These are phyloP conservation scores for Hymenopus coronatus DNA, from an alignment of 2,888 invertebrate genomes.

Conservation along the genomic window DNA sequence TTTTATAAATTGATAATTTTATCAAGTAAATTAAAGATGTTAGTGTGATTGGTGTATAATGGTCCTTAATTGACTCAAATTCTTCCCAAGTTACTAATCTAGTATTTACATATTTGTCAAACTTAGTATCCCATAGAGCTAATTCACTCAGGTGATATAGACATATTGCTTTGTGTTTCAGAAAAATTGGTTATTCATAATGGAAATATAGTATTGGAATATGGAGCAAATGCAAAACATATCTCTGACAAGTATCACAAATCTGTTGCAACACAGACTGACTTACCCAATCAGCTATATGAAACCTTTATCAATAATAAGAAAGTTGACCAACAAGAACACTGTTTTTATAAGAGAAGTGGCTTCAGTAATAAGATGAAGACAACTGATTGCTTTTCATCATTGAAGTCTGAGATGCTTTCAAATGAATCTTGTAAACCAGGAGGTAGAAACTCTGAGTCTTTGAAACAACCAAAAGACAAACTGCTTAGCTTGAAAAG, in stretches of 20 bases:
- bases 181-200: slow-evolving; percentile 63
- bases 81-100: too few relatives aligned
- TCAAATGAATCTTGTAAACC: neutral
- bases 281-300: neutral
- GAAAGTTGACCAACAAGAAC: neutral
- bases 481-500: neutral
- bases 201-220: slow-evolving; percentile 60
- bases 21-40: too few relatives aligned
- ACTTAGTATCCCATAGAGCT: too few relatives aligned
- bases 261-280: neutral
- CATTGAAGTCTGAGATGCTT: neutral
- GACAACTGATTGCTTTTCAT: neutral
- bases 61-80: too few relatives aligned
- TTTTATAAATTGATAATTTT: too few relatives aligned
- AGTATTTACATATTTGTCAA: too few relatives aligned
- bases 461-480: neutral
- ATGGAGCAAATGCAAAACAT: slow-evolving; percentile 39
- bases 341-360: neutral
- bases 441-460: neutral
- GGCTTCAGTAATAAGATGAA: neutral
- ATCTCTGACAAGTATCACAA: neutral
- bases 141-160: too few relatives aligned
- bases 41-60: too few relatives aligned
- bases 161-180: slow-evolving; percentile 43
- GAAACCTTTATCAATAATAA: neutral